Conservation (phyloP, 2,113 vertebrate species). For the Bolborhynchus lineola region DNA sequence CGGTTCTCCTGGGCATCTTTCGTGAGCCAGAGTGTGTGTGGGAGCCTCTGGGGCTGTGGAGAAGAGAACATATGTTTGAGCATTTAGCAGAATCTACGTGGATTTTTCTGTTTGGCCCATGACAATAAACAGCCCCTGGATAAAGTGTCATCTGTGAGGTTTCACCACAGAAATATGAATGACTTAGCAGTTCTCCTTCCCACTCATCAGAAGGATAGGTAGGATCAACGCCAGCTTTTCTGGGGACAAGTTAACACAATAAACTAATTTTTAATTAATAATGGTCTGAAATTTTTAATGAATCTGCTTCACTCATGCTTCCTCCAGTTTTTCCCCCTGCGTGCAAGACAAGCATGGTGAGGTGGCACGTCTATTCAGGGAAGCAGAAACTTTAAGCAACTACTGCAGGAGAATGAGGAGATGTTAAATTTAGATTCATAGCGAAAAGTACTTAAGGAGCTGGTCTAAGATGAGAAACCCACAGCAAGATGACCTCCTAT, state of each 20-base stretch:
- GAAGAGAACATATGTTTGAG: not conserved
- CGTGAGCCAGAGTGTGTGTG: not conserved
- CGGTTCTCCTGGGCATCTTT: not conserved
- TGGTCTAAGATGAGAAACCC: not conserved
- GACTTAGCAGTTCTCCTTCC: not conserved
- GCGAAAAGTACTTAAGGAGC: not conserved
- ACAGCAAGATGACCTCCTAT: not conserved
- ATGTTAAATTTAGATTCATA: not conserved
- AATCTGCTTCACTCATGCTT: slow-evolving; percentile 2
- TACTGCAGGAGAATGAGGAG: not conserved
- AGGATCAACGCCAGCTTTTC: not conserved
- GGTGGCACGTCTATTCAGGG: not conserved
- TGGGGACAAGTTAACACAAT: not conserved
- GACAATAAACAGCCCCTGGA: not conserved
- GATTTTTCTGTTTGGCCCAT: not conserved
- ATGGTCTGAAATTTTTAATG: not conserved
- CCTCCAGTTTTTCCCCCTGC: not conserved
- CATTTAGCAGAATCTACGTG: not conserved
- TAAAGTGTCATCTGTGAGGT: not conserved
- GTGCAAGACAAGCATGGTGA: not conserved
- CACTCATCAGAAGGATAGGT: not conserved
- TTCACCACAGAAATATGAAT: slow-evolving; percentile 1
- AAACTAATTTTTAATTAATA: slow-evolving; percentile 21
- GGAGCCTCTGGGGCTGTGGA: not conserved
- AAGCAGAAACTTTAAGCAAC: not conserved